phyloP scores from a whole-genome alignment of 1,140 invertebrate genomes.

The Orchestia grillus region DNA sequence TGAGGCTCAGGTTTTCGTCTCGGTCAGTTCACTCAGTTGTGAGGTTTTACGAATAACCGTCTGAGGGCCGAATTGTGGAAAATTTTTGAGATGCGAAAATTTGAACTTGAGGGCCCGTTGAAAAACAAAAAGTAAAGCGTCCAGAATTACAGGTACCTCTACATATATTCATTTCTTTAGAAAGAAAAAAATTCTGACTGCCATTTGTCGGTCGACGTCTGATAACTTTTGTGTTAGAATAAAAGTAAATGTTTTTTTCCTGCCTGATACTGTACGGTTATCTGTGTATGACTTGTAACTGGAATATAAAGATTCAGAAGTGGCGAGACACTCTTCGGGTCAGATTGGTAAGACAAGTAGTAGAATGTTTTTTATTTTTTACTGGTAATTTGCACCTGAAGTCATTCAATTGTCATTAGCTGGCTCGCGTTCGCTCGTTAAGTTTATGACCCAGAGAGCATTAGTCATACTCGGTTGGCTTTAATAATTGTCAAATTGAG shows the following conservation, averaged over 20 bases:
- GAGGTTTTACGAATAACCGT: too few species aligned
- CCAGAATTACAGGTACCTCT: too few species aligned
- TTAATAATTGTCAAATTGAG: background rate
- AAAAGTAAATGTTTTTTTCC: background rate
- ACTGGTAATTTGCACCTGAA: background rate
- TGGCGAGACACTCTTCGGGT: background rate
- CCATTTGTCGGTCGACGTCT: too few species aligned
- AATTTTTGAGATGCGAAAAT: too few species aligned
- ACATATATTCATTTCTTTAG: too few species aligned
- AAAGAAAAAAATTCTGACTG: too few species aligned
- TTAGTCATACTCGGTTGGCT: background rate
- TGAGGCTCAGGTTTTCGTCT: background rate
- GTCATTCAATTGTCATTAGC: background rate
- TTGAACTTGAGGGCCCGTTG: too few species aligned
- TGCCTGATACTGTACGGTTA: background rate
- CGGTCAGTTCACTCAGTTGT: background rate
- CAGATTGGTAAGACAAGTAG: too few species aligned
- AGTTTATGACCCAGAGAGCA: background rate
- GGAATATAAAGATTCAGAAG: background rate
- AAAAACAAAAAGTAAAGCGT: too few species aligned
- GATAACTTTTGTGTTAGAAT: background rate
- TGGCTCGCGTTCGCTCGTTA: background rate
- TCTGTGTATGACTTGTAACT: background rate
- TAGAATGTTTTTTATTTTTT: background rate
- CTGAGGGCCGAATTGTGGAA: too few species aligned